These are phyloP conservation scores for Chloroceryle inda DNA, from an alignment of 2,797 vertebrate species.

Conservation along the genomic window DNA sequence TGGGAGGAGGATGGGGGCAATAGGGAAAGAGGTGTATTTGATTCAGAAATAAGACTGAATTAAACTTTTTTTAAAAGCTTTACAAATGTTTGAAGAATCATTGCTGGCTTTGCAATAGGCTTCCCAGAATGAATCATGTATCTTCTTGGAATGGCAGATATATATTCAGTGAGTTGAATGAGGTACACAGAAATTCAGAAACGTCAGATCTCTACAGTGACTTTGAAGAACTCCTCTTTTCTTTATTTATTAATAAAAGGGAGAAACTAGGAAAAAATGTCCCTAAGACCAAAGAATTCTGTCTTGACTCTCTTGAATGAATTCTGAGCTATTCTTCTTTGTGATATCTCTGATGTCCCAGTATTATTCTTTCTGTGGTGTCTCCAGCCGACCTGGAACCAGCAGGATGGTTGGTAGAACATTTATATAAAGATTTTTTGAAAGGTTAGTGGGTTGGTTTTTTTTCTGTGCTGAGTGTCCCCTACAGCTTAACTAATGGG, in stretches of 20 bases:
- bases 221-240: conserved; percentile 36
- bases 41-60: conserved; percentile 13
- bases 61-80: background rate
- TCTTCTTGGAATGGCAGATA: conserved; percentile 9
- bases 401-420: conserved; percentile 55
- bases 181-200: conserved; percentile 15
- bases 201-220: background rate
- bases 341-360: conserved; percentile 1
- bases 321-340: conserved; percentile 35
- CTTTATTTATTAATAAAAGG: conserved; percentile 59
- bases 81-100: conserved; percentile 2
- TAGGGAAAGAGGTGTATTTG: background rate
- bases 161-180: conserved; percentile 37
- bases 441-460: conserved; percentile 41
- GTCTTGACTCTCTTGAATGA: background rate
- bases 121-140: conserved; percentile 24
- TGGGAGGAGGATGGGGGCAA: background rate
- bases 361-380: conserved; percentile 35
- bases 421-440: conserved; percentile 59
- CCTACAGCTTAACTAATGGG: conserved; percentile 63
- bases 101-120: conserved; percentile 1
- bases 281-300: conserved; percentile 35
- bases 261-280: conserved; percentile 19
- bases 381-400: conserved; percentile 38
- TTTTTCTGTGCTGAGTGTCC: conserved; percentile 32